Evolutionary conservation across 2,113 vertebrate genomes (phyloP).

Genomic region (Leptobrachium leishanense): DNA sequence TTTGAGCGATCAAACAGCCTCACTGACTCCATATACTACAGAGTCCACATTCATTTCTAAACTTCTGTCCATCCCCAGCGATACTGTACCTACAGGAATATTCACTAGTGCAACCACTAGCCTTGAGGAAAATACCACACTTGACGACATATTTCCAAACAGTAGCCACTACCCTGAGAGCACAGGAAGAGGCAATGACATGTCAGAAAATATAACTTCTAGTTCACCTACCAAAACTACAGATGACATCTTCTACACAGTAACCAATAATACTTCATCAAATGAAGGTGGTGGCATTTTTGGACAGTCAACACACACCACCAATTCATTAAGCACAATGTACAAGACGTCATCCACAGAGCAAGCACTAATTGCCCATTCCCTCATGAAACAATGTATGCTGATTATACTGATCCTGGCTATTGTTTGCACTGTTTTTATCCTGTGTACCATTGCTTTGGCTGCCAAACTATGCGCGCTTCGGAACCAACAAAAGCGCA

Average conservation of each 20-base stretch:
- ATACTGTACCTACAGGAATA: neutral
- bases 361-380: neutral
- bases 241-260: neutral
- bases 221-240: neutral
- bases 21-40: neutral
- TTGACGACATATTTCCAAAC: neutral
- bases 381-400: conserved; percentile 66
- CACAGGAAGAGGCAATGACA: neutral
- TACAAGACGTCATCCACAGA: neutral
- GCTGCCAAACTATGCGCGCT: conserved; percentile 69
- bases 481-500: conserved; percentile 53
- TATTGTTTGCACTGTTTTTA: conserved; percentile 72
- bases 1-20: neutral
- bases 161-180: neutral
- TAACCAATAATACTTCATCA: neutral
- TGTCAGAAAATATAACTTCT: conserved; percentile 3
- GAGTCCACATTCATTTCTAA: neutral
- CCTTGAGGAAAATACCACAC: neutral
- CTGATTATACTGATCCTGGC: conserved; percentile 76
- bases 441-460: conserved; percentile 73
- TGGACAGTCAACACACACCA: neutral
- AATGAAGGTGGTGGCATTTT: neutral
- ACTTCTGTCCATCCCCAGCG: neutral
- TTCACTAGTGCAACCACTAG: neutral
- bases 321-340: neutral